phyloP scores from a whole-genome alignment of 2,888 invertebrate genomes.

The Macaria liturata region DNA sequence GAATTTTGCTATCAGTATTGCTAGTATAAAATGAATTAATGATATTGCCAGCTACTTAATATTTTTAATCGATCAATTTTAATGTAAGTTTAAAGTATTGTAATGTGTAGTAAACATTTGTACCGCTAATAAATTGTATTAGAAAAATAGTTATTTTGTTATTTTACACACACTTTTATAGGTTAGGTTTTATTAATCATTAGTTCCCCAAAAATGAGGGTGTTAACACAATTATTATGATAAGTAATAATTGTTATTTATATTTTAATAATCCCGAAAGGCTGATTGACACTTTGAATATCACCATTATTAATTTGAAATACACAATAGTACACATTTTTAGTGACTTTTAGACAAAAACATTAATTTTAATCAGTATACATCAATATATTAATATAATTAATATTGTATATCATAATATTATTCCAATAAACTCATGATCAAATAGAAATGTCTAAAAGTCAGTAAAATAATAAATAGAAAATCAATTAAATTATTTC shows the following conservation, averaged over 20 bases:
- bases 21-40: slow-evolving; percentile 44
- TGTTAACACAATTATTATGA: slow-evolving; percentile 62
- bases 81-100: slow-evolving; percentile 49
- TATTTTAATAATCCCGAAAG: slow-evolving; percentile 48
- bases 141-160: slow-evolving; percentile 63
- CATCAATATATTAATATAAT: too few relatives aligned
- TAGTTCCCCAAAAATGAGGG: slow-evolving; percentile 53
- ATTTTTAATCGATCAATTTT: slow-evolving; percentile 45
- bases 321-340: slow-evolving; percentile 28
- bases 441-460: slow-evolving; percentile 30
- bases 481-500: neutral
- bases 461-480: slow-evolving; percentile 22
- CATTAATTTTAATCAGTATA: too few relatives aligned
- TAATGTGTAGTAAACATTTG: slow-evolving; percentile 58
- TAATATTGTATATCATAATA: too few relatives aligned
- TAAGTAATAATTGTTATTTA: slow-evolving; percentile 29
- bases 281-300: slow-evolving; percentile 81
- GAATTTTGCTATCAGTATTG: slow-evolving; percentile 58
- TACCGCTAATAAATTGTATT: slow-evolving; percentile 57
- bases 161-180: slow-evolving; percentile 49
- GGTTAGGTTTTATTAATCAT: slow-evolving; percentile 45
- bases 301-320: slow-evolving; percentile 44
- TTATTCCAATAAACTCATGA: too few relatives aligned
- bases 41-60: slow-evolving; percentile 64
- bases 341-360: slow-evolving; percentile 32